A percentile compares a stretch with the other conserved stretches of the same genome.
Evolutionary conservation across 2,113 vertebrate species (phyloP).

Genomic region (Petaurus breviceps): DNA sequence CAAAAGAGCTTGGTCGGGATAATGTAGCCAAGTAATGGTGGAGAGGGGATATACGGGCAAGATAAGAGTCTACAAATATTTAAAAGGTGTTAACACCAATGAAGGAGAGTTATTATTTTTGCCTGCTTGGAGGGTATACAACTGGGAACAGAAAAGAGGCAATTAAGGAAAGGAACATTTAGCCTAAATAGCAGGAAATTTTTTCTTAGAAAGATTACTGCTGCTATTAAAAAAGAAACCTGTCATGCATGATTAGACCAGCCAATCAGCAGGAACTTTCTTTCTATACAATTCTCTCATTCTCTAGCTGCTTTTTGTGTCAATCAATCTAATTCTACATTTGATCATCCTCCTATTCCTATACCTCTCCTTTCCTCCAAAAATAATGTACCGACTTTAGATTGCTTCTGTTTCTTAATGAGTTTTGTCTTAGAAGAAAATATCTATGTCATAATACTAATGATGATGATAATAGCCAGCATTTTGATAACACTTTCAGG

Average conservation of each 20-base stretch:
- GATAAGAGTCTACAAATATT: slow-evolving; percentile 70
- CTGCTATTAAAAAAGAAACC: not conserved
- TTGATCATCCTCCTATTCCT: not conserved
- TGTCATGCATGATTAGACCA: not conserved
- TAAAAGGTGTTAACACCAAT: slow-evolving; percentile 52
- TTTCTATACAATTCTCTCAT: not conserved
- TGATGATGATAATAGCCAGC: not conserved
- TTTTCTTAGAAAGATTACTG: not conserved
- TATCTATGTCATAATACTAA: not conserved
- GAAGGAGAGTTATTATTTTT: slow-evolving; percentile 38
- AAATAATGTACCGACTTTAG: not conserved
- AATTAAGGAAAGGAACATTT: slow-evolving; percentile 3
- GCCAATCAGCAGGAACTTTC: not conserved
- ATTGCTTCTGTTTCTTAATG: not conserved
- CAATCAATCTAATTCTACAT: not conserved
- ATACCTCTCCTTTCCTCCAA: not conserved
- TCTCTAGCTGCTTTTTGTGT: not conserved
- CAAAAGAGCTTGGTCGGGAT: slow-evolving; percentile 51
- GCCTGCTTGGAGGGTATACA: slow-evolving; percentile 40
- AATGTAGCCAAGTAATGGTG: not conserved
- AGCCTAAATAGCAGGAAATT: slow-evolving; percentile 1
- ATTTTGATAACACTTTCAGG: not conserved
- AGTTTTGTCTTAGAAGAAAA: not conserved
- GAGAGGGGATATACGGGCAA: slow-evolving; percentile 1
- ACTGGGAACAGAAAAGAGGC: slow-evolving; percentile 5